Base-by-base conservation (phyloP, 2,797 vertebrate species). In the Florisuga fusca region DNA sequence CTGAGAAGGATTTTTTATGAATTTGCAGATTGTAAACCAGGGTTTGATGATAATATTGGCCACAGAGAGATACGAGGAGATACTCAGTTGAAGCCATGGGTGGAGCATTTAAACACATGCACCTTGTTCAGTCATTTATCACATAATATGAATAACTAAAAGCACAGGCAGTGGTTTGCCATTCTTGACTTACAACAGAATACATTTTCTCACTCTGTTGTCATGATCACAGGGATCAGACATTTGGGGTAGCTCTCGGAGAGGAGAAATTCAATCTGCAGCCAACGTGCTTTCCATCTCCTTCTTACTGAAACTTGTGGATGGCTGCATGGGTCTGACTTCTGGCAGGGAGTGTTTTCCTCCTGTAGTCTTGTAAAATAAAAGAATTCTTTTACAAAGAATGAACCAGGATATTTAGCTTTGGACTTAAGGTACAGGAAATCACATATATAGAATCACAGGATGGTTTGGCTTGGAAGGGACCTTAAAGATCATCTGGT, bases 261-360 rank as follows among this genome's bases (percentile, higher is more conserved):
- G 9, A 50, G 31, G 29, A 67, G 43, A 74, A 83, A 22, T 72
- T 68, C 61, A 55, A 85, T 59, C 66, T 92, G 54, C 58, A 87
- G 58, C 48, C 74, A 34, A 0, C 0, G 0, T 36, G 55, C 12
- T 80, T 78, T 53, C 41, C 34, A 61, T 14, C 16, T 10, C 13
- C 18, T 66, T 80, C 19, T 38, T 61, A 1, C 3, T 66, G 64
- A 41, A 74, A 80, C 11, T 45, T 1, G 0, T 36, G 45, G 12
- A 5, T 61, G 55, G 21, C 50, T 87, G 76, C 21, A 6, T 4
- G 11, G 61, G 7, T 71, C 48, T 72, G 73, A 64, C 48, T 61
- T 67, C 59, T 62, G 26, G 16, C 7, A 20, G 36, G 69, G 64
- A 67, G 57, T 12, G 7, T 25, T 85, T 62, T 83, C 54, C 53